Evolutionary conservation across 2,888 invertebrate species (phyloP), one percentile per base, ranked within the genome.

Genomic region (Azorinus chamasolen): DNA sequence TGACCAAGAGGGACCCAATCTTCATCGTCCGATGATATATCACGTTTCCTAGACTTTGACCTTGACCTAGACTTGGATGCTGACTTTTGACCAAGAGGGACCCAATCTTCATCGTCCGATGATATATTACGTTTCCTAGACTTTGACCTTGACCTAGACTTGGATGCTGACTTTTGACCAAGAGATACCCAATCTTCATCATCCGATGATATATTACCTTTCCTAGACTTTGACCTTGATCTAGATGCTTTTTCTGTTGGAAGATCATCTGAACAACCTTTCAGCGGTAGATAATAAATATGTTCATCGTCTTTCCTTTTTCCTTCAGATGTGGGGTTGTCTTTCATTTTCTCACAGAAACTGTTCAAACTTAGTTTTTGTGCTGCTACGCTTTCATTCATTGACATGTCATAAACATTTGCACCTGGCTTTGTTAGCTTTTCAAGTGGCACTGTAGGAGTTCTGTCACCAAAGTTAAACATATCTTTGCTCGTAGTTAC

Each of bases 361-460:
- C 55, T 55, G 32, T 55, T 61, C 20, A 68, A 55, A 45, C 61
- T 70, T 2, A 50, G 22, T 25, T 74, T 16, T 58, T 63, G 54
- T n/a, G 27, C 64, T 18, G 53, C 59, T n/a, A 62, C 71, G 27
- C 84, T 85, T 18, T 86, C 87, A 79, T 87, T 85, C 71, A 85
- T 72, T 41, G 88, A 86, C 24, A 88, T 37, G 59, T 85, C 87
- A 75, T 85, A 88, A 6, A 87, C 84, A 27, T 51, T 65, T 61
- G 74, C 80, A 8, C 61, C 24, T 46, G 63, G 69, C 53, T 74
- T 70, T 1, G 62, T 27, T 14, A 75, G 43, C 50, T 77, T 71
- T 6, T 77, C 71, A 27, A 81, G 32, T 16, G 74, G 74, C 27
- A 81, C 43, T 14, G 77, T 81, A 1, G 81, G 81, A 16, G 77